Evolutionary conservation across 37 sponge, comb jelly and placozoan genomes (phyloP).

Genomic region (Tethya wilhelma): DNA sequence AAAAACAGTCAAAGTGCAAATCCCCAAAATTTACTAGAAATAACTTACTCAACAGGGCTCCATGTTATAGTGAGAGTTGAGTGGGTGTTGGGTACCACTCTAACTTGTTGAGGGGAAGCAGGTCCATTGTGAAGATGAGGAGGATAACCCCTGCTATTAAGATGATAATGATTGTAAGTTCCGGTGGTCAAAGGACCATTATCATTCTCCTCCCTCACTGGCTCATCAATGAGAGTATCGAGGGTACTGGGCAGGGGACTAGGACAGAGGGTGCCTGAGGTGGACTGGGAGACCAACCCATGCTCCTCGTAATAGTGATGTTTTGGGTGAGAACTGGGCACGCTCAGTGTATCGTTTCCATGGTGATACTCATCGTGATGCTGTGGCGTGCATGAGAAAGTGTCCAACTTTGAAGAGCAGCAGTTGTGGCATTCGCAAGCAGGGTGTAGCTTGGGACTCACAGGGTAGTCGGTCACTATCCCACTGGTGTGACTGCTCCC

Average conservation of each 20-base stretch:
- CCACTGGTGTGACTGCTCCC: conserved; percentile 64
- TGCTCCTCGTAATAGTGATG: too few relatives aligned
- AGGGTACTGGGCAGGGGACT: neutral
- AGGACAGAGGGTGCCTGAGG: neutral
- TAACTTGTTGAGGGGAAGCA: conserved; percentile 14
- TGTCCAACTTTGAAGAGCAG: too few relatives aligned
- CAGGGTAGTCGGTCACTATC: conserved; percentile 36
- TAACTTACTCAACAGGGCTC: conserved; percentile 49
- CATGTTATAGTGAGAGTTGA: conserved; percentile 40
- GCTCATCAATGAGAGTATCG: conserved; percentile 19
- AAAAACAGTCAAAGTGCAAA: neutral
- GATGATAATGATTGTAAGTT: too few relatives aligned
- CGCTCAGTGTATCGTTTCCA: too few relatives aligned
- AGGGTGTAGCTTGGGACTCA: conserved; percentile 38
- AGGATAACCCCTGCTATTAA: neutral
- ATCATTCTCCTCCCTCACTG: neutral
- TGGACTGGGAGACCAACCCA: neutral
- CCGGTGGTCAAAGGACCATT: too few relatives aligned
- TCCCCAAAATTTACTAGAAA: neutral
- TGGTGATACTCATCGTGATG: neutral
- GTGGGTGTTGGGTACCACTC: conserved; percentile 1
- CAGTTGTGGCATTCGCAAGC: conserved; percentile 5
- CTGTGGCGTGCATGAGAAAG: too few relatives aligned
- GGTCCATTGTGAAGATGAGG: conserved; percentile 8
- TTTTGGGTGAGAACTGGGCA: too few relatives aligned